Evolutionary conservation across 2,113 vertebrate species (phyloP), one percentile per base, ranked within the genome.

Genomic region (Callocephalon fimbriatum): DNA sequence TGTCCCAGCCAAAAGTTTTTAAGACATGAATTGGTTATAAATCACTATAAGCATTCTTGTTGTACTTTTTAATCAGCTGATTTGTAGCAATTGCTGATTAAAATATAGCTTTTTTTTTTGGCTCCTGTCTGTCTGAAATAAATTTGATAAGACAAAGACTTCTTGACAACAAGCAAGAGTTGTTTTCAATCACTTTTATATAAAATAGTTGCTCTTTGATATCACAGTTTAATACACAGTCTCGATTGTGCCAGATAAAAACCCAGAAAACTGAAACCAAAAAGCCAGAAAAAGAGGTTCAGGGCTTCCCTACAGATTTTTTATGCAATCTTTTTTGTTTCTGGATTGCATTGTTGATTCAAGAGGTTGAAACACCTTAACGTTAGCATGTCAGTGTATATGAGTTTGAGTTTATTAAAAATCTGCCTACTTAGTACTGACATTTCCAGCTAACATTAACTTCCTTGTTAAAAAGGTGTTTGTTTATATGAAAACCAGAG

Each of bases 61-160:
- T 7, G 22, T 31, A 47, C 50, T 58, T 83, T 82, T 91, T 96
- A 92, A 96, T 96, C 91, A 91, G n/a, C 65, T 89, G 25, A 74
- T 82, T 90, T 96, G 51, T 79, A 84, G 58, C 26, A 76, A 21
- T 83, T 95, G n/a, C 27, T 71, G 42, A 73, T 76, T 90, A 94
- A 86, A 91, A 96, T 54, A 86, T 29, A 77, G 21, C 4, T 25
- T 81, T 19, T 45, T 63, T 72, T 74, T 67, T 65, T 81, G 53
- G 18, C 47, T 95, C 44, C 85, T 86, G 14, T 56, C 40, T 94
- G 76, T 91, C 76, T 90, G 47, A 92, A 95, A 90, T 40, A 90
- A 44, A 10, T 38, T 91, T 84, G 50, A 59, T 35, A 74, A 83
- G 42, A 45, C 21, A 81, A 89, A 86, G 47, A 23, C 23, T 71